These are phyloP conservation scores for Drosophila longiperda DNA, from an alignment of 2,888 invertebrate species.

Conservation along the genomic window DNA sequence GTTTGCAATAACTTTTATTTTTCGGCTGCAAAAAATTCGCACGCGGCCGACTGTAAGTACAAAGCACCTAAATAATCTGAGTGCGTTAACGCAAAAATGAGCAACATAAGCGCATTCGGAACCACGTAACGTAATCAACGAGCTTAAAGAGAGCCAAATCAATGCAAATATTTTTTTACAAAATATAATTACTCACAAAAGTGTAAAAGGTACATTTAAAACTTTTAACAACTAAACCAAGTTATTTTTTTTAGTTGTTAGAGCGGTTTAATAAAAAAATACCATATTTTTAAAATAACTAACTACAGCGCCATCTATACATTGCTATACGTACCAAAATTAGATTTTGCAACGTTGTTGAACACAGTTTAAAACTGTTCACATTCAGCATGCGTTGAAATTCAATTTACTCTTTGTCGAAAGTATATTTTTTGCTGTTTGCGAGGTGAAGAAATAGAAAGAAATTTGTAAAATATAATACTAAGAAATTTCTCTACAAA, in stretches of 20 bases:
- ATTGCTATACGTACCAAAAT: background rate
- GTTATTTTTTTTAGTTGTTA: background rate
- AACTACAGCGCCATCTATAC: conserved; percentile 33
- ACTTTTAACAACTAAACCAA: background rate
- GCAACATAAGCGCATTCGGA: conserved; percentile 19
- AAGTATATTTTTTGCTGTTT: too few species aligned
- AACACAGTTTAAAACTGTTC: conserved; percentile 20
- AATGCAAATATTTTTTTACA: background rate
- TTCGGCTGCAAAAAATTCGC: conserved; percentile 45
- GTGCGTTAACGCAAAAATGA: conserved; percentile 20
- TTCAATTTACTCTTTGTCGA: background rate
- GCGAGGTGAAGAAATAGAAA: too few species aligned
- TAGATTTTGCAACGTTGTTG: background rate
- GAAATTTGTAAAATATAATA: too few species aligned
- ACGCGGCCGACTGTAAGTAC: conserved; percentile 55
- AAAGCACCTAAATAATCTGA: conserved; percentile 31
- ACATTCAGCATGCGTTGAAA: conserved; percentile 16
- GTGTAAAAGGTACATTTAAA: background rate
- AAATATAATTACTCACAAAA: background rate
- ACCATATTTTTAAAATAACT: background rate
- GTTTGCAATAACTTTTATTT: conserved; percentile 39
- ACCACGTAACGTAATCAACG: conserved; percentile 7
- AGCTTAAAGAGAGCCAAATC: background rate
- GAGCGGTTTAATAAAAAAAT: background rate
- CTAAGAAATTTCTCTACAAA: too few species aligned